Base-by-base conservation (phyloP, 2,797 vertebrate genomes). In the Molossus molossus region DNA sequence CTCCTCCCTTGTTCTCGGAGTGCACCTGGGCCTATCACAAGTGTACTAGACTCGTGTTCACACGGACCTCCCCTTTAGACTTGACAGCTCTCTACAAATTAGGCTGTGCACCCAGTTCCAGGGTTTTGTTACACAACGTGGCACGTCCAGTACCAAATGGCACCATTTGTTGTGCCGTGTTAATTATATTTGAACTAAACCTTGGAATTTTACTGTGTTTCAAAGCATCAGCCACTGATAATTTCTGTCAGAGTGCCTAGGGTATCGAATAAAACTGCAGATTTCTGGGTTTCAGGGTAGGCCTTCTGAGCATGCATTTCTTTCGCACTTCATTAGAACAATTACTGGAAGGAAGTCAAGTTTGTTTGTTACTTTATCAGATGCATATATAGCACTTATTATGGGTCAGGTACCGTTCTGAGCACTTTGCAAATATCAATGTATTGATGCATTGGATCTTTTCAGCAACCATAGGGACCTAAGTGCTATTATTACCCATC, bases 381-480 rank as follows among this genome's bases (percentile, higher is more conserved):
- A 84, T 3, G 55, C 33, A 14, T 45, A 53, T 21, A 27, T 45
- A 62, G 45, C 15, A 33, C 50, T 82, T 67, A 27, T 75, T 60
- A 15, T 33, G 29, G 48, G 25, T 29, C 21, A 87, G 53, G 40
- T 1, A 60, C 48, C n/a, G 0, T 77, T 91, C 45, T 88, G 37
- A 92, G 33, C 17, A 69, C 75, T 84, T 67, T 11, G 81, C 23
- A 87, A 70, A 88, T 89, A 92, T 15, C 80, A n/a, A 86, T 11
- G 14, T 40, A 62, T 50, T 53, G 9, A 48, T 94, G 25, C 9
- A 87, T 50, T 81, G 77, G n/a, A 11, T 75, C 15, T 75, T 94
- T 27, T 72, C 48, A 62, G 79, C 15, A 48, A 58, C 33, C 0
- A 0, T 20, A 60, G 87, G 10, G 50, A 70, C 5, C 3, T n/a